Conservation (phyloP, 2,797 vertebrate genomes). For the Mycteria americana region DNA sequence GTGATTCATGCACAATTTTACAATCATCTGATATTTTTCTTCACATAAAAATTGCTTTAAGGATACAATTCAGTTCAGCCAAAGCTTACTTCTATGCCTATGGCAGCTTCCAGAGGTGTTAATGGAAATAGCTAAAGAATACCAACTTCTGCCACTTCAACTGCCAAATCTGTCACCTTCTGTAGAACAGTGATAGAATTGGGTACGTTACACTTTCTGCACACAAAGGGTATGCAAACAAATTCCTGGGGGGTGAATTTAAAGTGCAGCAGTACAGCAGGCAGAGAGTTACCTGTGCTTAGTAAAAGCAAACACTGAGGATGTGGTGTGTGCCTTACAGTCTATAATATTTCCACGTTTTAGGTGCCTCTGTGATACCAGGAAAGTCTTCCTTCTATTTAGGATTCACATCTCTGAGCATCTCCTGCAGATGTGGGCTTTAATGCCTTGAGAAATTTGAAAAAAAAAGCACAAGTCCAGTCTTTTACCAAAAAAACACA, state of each 20-base stretch:
- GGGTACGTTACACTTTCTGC: constrained; percentile 23
- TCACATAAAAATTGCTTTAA: constrained; percentile 56
- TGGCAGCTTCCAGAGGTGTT: constrained; percentile 59
- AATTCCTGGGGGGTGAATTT: neutral
- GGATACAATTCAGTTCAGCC: constrained; percentile 43
- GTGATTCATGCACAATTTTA: constrained; percentile 58
- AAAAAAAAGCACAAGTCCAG: constrained; percentile 4
- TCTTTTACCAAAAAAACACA: neutral
- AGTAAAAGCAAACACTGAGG: constrained; percentile 53
- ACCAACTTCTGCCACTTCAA: constrained; percentile 57
- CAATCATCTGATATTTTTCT: constrained; percentile 50
- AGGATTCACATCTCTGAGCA: constrained; percentile 29
- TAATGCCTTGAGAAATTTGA: constrained; percentile 34
- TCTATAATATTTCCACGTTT: constrained; percentile 8
- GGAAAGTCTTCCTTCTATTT: constrained; percentile 14
- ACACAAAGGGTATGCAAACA: constrained; percentile 62
- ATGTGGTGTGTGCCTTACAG: constrained; percentile 26
- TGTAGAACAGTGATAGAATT: constrained; percentile 34
- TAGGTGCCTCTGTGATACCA: constrained; percentile 20
- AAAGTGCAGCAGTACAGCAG: constrained; percentile 39
- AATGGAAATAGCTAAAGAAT: constrained; percentile 62
- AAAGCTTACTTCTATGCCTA: constrained; percentile 36
- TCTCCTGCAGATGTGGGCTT: constrained; percentile 11
- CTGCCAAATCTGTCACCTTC: constrained; percentile 59
- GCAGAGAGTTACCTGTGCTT: constrained; percentile 51